Conservation (phyloP, 2,888 invertebrate genomes). For the Omphaloscelis lunosa region DNA sequence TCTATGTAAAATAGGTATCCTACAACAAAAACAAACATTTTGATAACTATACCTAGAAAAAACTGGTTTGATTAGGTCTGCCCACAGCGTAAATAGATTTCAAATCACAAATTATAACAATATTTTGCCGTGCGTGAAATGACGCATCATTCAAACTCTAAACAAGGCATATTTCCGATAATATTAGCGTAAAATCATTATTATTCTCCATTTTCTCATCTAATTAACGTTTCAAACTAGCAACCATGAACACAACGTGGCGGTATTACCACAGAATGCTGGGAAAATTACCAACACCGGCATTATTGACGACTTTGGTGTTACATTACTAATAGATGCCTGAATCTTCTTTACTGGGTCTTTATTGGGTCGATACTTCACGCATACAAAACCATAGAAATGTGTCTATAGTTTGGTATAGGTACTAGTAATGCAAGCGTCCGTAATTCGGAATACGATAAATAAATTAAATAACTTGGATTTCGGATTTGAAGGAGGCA, state of each 20-base stretch:
- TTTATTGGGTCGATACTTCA: background rate
- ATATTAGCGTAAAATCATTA: slow-evolving; percentile 4
- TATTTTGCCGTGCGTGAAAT: slow-evolving; percentile 2
- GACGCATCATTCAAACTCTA: background rate
- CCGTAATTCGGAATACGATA: no score
- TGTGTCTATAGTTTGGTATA: no score
- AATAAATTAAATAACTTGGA: background rate
- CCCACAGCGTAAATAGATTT: background rate
- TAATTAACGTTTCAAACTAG: slow-evolving; percentile 23
- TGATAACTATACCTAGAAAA: no score
- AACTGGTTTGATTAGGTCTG: background rate
- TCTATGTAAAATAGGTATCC: background rate
- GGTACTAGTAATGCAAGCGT: no score
- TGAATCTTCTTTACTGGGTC: slow-evolving; percentile 8
- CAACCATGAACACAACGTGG: slow-evolving; percentile 3
- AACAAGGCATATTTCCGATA: slow-evolving; percentile 15
- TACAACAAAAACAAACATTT: background rate
- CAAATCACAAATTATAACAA: slow-evolving; percentile 11
- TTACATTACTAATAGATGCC: background rate
- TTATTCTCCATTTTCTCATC: slow-evolving; percentile 14
- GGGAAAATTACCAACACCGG: slow-evolving; percentile 4
- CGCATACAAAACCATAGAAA: background rate
- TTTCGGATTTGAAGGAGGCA: background rate
- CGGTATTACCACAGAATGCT: slow-evolving; percentile 24
- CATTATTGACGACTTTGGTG: slow-evolving; percentile 13